Evolutionary conservation across 1,140 invertebrate species (phyloP), one percentile per base, ranked within the genome.

Genomic region (Lasioglossum baleicum): DNA sequence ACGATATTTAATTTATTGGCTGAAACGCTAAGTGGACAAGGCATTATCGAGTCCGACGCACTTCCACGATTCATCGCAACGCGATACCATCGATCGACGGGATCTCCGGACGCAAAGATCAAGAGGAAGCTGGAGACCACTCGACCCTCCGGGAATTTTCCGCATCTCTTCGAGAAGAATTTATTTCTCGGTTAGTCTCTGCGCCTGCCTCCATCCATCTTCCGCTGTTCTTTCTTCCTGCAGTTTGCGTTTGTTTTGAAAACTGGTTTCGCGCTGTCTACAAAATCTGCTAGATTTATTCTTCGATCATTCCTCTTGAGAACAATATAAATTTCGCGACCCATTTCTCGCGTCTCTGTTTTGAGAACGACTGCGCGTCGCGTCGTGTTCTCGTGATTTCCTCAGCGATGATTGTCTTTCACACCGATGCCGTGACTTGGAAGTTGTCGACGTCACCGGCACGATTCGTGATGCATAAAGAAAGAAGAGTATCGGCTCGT

Each of bases 1-100:
- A 83, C 82, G 83, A 88, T 85, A 84, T 75, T 88, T 83, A 88
- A 88, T 88, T 89, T 88, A 88, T 89, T 65, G 83, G 69, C 66
- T 83, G 80, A 85, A 89, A 80, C 78, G 69, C 56, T 88, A 88
- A 88, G 83, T 83, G 63, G 68, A 53, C 68, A 58, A 60, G 60
- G 69, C 22, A 58, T 78, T 78, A 78, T 78, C 75, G 15, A 20
- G 48, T n/a, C 42, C 17, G 81, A 87, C 76, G 65, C 65, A 64
- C 75, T 82, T 61, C 83, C 72, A 82, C 81, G 85, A 86, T 88
- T 80, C 79, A 68, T 31, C 6, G 31, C 35, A 1, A 20, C 26
- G 20, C 31, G 77, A 84, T 84, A 72, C 13, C 53, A 77, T 84
- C 65, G 69, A 42, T 44, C 35, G 31, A 56, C 42, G 61, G 51